A percentile compares a stretch with the other conserved stretches of the same genome.
Conservation (phyloP, 2,888 invertebrate genomes). For the Zootermopsis nevadensis region DNA sequence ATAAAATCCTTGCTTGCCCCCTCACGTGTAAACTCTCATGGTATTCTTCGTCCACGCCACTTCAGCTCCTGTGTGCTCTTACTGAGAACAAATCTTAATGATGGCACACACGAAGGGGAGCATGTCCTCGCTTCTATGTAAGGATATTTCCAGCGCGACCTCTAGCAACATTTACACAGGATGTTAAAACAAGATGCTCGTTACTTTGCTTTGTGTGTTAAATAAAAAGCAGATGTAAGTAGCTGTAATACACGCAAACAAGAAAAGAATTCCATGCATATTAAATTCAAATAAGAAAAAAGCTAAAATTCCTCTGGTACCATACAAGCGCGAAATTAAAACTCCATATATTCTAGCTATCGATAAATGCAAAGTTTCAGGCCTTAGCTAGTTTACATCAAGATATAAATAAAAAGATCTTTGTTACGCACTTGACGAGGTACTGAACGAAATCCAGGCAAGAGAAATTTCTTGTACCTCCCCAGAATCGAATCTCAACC, state of each 20-base stretch:
- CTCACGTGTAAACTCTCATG: neutral
- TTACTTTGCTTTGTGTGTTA: conserved; percentile 16
- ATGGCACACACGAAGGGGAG: conserved; percentile 30
- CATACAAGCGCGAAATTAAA: too few relatives aligned
- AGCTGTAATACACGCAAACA: conserved; percentile 16
- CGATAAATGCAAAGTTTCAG: too few relatives aligned
- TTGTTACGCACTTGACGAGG: too few relatives aligned
- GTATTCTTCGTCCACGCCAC: neutral
- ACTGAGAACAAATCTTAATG: conserved; percentile 29
- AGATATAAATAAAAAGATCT: too few relatives aligned
- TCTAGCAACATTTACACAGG: neutral
- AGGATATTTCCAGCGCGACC: neutral
- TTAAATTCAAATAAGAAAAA: conserved; percentile 11
- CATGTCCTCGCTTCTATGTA: neutral
- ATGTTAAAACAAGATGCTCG: conserved; percentile 18
- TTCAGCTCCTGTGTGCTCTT: neutral
- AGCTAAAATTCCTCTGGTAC: neutral
- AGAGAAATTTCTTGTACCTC: too few relatives aligned
- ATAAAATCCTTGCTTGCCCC: neutral
- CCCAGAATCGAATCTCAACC: too few relatives aligned
- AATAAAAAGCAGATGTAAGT: conserved; percentile 8
- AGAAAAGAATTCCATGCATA: conserved; percentile 33
- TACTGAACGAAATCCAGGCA: too few relatives aligned
- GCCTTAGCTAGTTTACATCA: too few relatives aligned
- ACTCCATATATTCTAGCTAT: too few relatives aligned